Base-by-base conservation (phyloP, 2,113 vertebrate genomes). In the Corythornis vintsioides region DNA sequence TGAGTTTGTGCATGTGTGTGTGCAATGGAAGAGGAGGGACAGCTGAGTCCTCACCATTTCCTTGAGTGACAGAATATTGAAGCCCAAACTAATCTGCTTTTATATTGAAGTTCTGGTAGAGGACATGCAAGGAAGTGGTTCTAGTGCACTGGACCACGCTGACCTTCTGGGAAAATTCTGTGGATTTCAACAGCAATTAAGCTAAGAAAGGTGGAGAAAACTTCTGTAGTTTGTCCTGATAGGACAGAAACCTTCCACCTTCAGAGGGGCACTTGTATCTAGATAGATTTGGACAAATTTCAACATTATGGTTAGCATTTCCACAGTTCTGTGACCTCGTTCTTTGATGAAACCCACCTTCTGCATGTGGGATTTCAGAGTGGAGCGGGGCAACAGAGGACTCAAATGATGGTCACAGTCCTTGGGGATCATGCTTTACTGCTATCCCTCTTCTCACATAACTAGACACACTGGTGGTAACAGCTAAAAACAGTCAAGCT, bases 121-220 rank as follows among this genome's bases (percentile, higher is more conserved):
- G n/a, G 42, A 26, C 1, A 1, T 8, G 11, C 14, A 33, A n/a
- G 15, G 69, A 57, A 15, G 8, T 57, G 6, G 3, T 83, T 76
- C 8, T 26, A 48, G 21, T 31, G 45, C 9, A 12, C 1, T 3
- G 8, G 9, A 10, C 19, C 13, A 64, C 1, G 4, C 2, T 38
- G 28, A 61, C 4, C 20, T 81, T 70, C 29, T 74, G 52, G 31
- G 53, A 71, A 71, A 78, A 42, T 50, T 64, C 11, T n/a, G 15
- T 65, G 35, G 2, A 5, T 72, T 91, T 82, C 55, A 70, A 28
- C 11, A 65, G 9, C 29, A 33, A 29, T 13, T 31, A 5, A 15
- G 47, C 13, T 63, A 22, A 82, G 26, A 22, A n/a, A 67, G 6
- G 10, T 42, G 15, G 40, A 35, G 7, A 50, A 76, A 69, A 78